Conservation (phyloP, 2,113 vertebrate species). For the Rissa tridactyla region DNA sequence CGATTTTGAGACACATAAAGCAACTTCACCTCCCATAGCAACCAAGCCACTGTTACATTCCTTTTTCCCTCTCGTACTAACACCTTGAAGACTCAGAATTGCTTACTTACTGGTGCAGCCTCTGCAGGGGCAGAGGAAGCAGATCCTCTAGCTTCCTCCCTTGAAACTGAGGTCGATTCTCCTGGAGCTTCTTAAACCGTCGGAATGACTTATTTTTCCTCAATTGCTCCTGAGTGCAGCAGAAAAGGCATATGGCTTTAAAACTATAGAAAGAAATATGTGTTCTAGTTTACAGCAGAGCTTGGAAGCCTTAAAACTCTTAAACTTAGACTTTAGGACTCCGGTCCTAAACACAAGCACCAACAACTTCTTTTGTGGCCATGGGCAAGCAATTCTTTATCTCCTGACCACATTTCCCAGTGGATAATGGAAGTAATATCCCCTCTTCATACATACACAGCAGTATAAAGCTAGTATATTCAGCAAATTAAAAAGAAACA, state of each 20-base stretch:
- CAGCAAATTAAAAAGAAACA: neutral
- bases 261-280: neutral
- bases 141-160: conserved; percentile 83
- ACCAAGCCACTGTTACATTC: neutral
- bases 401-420: neutral
- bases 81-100: neutral
- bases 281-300: neutral
- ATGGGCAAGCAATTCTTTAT: neutral
- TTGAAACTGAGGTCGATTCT: conserved; percentile 85
- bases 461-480: neutral
- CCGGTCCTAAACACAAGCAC: neutral
- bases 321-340: neutral
- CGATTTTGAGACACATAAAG: neutral
- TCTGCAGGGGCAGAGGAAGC: conserved; percentile 84
- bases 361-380: neutral
- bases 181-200: conserved; percentile 89
- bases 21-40: neutral
- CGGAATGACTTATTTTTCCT: conserved; percentile 88
- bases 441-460: neutral
- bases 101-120: conserved; percentile 84
- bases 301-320: neutral
- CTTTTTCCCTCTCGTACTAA: neutral
- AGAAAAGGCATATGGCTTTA: neutral
- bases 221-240: conserved; percentile 75
- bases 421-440: accelerated